phyloP scores from a whole-genome alignment of 2,888 invertebrate genomes.

The Atethmia centrago region DNA sequence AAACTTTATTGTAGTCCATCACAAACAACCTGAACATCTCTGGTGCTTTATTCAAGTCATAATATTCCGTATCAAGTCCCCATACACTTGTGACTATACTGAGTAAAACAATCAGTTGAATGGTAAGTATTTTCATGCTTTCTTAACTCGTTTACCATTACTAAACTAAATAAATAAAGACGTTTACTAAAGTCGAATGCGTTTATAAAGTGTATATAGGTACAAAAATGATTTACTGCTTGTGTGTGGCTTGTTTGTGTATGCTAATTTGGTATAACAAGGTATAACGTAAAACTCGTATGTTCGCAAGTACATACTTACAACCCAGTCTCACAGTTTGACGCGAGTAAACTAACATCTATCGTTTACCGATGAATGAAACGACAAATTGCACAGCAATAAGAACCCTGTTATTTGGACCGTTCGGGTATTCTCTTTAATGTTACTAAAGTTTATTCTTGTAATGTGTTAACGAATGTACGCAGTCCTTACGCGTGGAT shows the following conservation, averaged over 20 bases:
- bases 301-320: not conserved
- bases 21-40: constrained; percentile 24
- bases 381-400: not conserved
- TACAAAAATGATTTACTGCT: constrained; percentile 18
- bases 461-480: too few species aligned
- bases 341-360: not conserved
- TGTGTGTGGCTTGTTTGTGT: constrained; percentile 6
- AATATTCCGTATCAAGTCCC: constrained; percentile 30
- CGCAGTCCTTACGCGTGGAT: not conserved
- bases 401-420: not conserved
- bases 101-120: not conserved
- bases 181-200: constrained; percentile 1
- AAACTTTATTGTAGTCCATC: constrained; percentile 21
- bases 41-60: constrained; percentile 45
- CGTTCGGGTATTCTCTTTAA: not conserved
- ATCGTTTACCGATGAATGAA: not conserved
- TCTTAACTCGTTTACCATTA: not conserved
- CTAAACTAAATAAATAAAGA: constrained; percentile 15
- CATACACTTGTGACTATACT: not conserved
- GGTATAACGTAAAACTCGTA: not conserved
- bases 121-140: constrained; percentile 29
- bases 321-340: not conserved
- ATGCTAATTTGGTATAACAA: constrained; percentile 27
- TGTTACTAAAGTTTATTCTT: too few species aligned
- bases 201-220: constrained; percentile 8